phyloP scores from a whole-genome alignment of 2,888 invertebrate genomes.

The Xylota sylvarum region DNA sequence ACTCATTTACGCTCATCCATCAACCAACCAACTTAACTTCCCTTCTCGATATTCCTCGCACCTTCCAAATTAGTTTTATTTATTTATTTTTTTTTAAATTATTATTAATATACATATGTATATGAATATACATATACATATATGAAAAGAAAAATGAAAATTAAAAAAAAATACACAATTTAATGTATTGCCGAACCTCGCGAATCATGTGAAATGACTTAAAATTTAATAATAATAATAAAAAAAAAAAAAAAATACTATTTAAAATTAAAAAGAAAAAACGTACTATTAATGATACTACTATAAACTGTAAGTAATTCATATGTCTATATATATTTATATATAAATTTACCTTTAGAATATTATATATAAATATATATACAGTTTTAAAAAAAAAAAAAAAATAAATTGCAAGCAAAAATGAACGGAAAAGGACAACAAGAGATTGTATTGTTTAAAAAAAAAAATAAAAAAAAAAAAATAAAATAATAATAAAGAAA shows the following conservation, averaged over 20 bases:
- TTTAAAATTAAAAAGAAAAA: slow-evolving; percentile 42
- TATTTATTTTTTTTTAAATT: slow-evolving; percentile 13
- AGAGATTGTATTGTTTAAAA: slow-evolving; percentile 65
- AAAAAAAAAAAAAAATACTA: slow-evolving; percentile 60
- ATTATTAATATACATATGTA: slow-evolving; percentile 29
- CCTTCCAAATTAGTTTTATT: slow-evolving; percentile 2
- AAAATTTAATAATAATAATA: slow-evolving; percentile 55
- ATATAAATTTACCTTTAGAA: slow-evolving; percentile 73
- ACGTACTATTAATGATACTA: slow-evolving; percentile 54
- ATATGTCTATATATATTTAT: slow-evolving; percentile 76
- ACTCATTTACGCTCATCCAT: background rate
- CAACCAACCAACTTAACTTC: background rate
- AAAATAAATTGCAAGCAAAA: slow-evolving; percentile 49
- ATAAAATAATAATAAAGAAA: slow-evolving; percentile 55
- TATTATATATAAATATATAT: slow-evolving; percentile 76
- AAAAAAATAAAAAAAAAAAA: slow-evolving; percentile 54
- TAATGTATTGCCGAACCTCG: slow-evolving; percentile 79
- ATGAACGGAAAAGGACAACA: slow-evolving; percentile 46
- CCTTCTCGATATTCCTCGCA: slow-evolving; percentile 28
- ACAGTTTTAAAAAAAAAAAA: slow-evolving; percentile 58
- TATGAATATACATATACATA: slow-evolving; percentile 54
- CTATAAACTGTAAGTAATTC: slow-evolving; percentile 66
- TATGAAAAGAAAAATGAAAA: slow-evolving; percentile 38
- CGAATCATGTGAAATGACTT: slow-evolving; percentile 79
- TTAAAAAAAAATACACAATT: slow-evolving; percentile 37